Base-by-base conservation (phyloP, 1,140 invertebrate species). In the Drosophila ercepeae region DNA sequence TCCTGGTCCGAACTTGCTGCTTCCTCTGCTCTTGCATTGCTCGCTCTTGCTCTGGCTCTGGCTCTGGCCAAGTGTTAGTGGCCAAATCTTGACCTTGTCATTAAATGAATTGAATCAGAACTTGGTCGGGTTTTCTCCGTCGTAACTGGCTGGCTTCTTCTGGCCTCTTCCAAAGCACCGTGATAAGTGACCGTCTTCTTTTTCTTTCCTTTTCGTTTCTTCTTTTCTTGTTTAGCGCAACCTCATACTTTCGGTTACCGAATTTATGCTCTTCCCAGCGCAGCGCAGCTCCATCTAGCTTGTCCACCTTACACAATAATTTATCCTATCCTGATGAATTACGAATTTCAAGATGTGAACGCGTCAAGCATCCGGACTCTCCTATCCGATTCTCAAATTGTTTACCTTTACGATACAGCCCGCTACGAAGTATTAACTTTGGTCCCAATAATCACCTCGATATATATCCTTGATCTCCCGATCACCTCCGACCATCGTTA, bases 81-180 rank as follows among this genome's bases (percentile, higher is more conserved):
- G n/a, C n/a, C n/a, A n/a, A n/a, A n/a, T 89, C 76, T 86, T 89
- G 84, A 89, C 86, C 86, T 89, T 89, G 86, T 89, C 76, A 86
- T 81, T 81, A 84, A 86, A 71, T 81, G 78, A 86, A 89, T 72
- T 86, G 76, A 81, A 86, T 88, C 81, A 86, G 81, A 86, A 86
- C 81, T 75, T 77, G 71, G 51, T 54, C 55, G 42, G 39, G 63
- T 76, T 39, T 74, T 65, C 41, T 39, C 4, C 36, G 14, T 4
- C 8, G 1, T n/a, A n/a, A n/a, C 13, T 61, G 16, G 36, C 25
- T 16, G 19, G 52, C 44, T 36, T 27, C 50, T 6, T 25, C 36
- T 23, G 14, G 7, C 16, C 39, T 13, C 39, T 13, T 48, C 54
- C 16, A 7, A 25, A 49, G 67, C 72, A 81, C n/a, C n/a, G n/a